Evolutionary conservation across 1,140 invertebrate species (phyloP), one percentile per base, ranked within the genome.

Genomic region (Lordiphosa clarofinis): DNA sequence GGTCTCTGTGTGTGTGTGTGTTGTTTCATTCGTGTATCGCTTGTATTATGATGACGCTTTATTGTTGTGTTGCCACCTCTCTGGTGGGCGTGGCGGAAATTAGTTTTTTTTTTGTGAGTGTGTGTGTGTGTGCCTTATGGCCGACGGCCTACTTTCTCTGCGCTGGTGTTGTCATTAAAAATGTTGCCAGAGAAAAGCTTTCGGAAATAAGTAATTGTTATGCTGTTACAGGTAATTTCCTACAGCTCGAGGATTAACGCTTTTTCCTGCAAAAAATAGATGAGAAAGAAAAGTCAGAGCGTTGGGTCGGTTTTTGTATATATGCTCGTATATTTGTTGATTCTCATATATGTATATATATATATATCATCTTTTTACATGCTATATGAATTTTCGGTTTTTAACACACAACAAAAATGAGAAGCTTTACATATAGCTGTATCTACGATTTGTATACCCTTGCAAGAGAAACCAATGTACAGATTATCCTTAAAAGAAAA

Each of bases 141-240:
- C 28, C 12, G 56, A 31, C 35, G 15, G 28, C 50, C 40, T 36
- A 52, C 24, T 12, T 37, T 42, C 59, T 36, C 35, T 49, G 35
- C 13, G 28, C 11, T 50, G 62, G 54, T 44, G 52, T 68, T 69
- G 65, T 68, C 63, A 54, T 69, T 69, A 55, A 68, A 67, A 31
- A 31, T 8, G 40, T 43, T 48, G 31, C 31, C 43, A 37, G 62
- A 37, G 42, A 40, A 70, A 48, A 43, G 68, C 67, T 72, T 72
- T 64, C 68, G 57, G 63, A 62, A 62, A 68, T 62, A 67, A 73
- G 71, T 62, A 67, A 62, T 72, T 67, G 62, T 60, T 72, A 43
- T 40, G 50, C 57, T 73, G 70, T 73, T 73, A 68, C 70, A 73
- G 71, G 71, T 73, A 73, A 73, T 73, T 73, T 73, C 71, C 71